A percentile compares a stretch with the other conserved stretches of the same genome.
phyloP scores from a whole-genome alignment of 2,113 vertebrate genomes.

The Taxidea taxus region DNA sequence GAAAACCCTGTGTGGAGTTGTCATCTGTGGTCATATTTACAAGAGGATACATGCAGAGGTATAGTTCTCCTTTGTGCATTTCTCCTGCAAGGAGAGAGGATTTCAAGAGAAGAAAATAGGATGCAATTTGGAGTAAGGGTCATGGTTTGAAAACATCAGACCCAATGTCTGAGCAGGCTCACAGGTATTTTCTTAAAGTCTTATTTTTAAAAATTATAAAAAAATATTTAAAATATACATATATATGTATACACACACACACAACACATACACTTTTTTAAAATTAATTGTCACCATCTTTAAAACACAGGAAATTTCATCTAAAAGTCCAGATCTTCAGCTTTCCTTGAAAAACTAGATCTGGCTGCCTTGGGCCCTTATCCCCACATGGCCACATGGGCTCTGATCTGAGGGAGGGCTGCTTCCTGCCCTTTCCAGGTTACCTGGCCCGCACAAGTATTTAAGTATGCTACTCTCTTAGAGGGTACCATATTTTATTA shows the following conservation, averaged over 20 bases:
- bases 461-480: neutral
- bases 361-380: neutral
- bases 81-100: neutral
- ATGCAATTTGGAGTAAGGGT: neutral
- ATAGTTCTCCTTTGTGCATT: neutral
- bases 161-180: neutral
- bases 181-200: neutral
- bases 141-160: neutral
- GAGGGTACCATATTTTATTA: neutral
- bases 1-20: neutral
- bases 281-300: neutral
- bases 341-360: neutral
- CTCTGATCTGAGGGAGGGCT: no score
- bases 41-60: neutral
- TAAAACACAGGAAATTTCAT: neutral
- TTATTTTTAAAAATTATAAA: no score
- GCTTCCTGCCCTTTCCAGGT: fast-evolving
- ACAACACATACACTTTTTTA: neutral
- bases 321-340: neutral
- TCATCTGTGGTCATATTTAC: neutral
- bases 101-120: neutral
- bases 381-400: fast-evolving
- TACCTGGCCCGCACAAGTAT: neutral
- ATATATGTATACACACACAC: neutral
- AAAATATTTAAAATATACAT: no score